These are phyloP conservation scores for Salvator merianae DNA, from an alignment of 2,113 vertebrate species.

Conservation along the genomic window DNA sequence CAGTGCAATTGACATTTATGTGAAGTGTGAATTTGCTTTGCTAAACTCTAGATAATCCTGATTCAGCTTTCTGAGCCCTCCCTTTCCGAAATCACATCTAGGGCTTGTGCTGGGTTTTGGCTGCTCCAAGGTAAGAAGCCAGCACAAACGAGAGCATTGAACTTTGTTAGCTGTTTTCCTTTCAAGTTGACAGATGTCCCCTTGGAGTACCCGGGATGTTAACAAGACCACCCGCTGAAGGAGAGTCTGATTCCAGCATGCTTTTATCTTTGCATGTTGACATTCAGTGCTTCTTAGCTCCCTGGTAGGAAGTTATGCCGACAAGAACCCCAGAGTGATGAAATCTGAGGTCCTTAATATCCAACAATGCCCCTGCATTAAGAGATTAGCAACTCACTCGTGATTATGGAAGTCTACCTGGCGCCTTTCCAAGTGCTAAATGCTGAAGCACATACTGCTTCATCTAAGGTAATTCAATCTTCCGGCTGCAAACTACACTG, in stretches of 20 bases:
- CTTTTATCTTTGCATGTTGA: conserved; percentile 15
- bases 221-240: conserved; percentile 14
- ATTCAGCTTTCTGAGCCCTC: neutral
- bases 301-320: conserved; percentile 8
- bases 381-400: conserved; percentile 26
- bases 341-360: conserved; percentile 27
- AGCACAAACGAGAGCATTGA: neutral
- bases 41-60: neutral
- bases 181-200: neutral
- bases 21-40: neutral
- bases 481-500: neutral
- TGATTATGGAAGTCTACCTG: conserved; percentile 34
- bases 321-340: conserved; percentile 23
- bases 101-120: neutral
- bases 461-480: conserved; percentile 11
- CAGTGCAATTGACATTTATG: neutral
- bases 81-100: neutral
- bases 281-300: conserved; percentile 4
- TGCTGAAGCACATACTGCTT: neutral
- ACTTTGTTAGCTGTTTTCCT: neutral
- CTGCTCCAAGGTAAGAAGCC: neutral
- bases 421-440: conserved; percentile 10
- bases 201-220: neutral
- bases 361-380: conserved; percentile 25
- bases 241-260: neutral